Evolutionary conservation across 30 jellyfish, hydroid and myxozoan genomes (phyloP).

Genomic region (Turritopsis dohrnii): DNA sequence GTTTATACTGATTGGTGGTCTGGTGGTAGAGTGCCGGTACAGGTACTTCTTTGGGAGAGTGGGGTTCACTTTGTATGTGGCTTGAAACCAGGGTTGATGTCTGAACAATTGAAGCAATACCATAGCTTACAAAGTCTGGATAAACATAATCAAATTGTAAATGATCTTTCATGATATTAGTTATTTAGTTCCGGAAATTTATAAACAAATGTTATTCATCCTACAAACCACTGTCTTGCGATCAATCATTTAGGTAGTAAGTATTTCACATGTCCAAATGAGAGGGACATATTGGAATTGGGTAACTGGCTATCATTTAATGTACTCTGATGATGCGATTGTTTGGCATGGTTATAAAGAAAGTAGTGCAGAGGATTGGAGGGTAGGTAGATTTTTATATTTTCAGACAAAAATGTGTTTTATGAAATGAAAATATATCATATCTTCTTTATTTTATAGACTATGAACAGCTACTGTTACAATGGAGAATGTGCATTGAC

Average conservation of each 20-base stretch:
- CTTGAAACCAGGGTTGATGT: no score
- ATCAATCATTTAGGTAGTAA: constrained; percentile 21
- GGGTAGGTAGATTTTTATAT: neutral
- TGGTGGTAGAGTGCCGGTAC: no score
- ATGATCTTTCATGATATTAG: no score
- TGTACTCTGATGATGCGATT: constrained; percentile 10
- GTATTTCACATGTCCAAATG: constrained; percentile 11
- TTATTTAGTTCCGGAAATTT: no score
- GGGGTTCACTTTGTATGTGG: no score
- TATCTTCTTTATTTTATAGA: neutral
- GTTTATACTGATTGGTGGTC: no score
- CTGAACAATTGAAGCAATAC: no score
- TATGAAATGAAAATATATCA: neutral
- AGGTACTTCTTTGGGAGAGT: no score
- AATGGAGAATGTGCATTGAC: constrained; percentile 28
- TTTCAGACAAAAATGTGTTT: neutral
- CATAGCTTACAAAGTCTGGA: no score
- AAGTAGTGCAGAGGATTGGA: constrained; percentile 14
- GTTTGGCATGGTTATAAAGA: constrained; percentile 22
- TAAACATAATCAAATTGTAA: no score
- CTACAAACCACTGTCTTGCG: no score
- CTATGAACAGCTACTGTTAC: constrained; percentile 4
- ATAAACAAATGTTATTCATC: no score
- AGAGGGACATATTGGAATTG: constrained; percentile 18
- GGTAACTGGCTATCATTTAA: constrained; percentile 15